phyloP scores from a whole-genome alignment of 2,113 vertebrate species.

The Coryphaenoides rupestris region DNA sequence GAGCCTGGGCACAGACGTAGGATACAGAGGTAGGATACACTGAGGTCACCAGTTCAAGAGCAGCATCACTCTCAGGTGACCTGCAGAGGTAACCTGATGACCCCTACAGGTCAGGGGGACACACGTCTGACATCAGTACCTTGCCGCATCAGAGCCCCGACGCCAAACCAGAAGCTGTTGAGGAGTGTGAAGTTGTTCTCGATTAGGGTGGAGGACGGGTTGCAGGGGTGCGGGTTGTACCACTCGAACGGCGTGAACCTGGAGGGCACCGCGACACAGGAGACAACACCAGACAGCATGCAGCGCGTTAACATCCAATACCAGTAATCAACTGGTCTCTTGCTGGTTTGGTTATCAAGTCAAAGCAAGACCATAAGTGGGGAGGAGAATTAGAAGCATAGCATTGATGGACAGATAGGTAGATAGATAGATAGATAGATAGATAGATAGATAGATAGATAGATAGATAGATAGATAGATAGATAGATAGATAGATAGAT shows the following conservation, averaged over 20 bases:
- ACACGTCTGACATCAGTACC: constrained; percentile 82
- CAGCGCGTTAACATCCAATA: neutral
- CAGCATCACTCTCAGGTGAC: no score
- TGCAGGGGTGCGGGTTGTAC: constrained; percentile 98
- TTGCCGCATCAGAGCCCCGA: constrained; percentile 99
- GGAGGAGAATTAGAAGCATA: neutral
- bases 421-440: no score
- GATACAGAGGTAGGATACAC: no score
- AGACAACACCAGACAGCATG: no score
- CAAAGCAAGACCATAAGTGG: neutral
- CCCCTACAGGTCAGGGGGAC: no score
- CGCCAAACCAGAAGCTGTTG: constrained; percentile 99
- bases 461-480: no score
- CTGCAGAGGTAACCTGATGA: constrained; percentile 30
- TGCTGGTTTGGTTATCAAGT: neutral
- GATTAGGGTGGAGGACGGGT: constrained; percentile 92
- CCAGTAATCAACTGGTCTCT: neutral
- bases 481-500: no score
- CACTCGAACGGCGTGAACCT: constrained; percentile 99
- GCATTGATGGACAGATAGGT: no score
- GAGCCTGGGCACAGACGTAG: constrained; percentile 84
- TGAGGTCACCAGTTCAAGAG: no score
- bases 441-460: no score
- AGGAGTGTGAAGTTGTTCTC: constrained; percentile 99
- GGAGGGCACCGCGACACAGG: constrained; percentile 35